Percentiles rank a stretch among this genome's conserved stretches.
Evolutionary conservation across 2,113 vertebrate genomes (phyloP).

Genomic region (Caracal caracal): DNA sequence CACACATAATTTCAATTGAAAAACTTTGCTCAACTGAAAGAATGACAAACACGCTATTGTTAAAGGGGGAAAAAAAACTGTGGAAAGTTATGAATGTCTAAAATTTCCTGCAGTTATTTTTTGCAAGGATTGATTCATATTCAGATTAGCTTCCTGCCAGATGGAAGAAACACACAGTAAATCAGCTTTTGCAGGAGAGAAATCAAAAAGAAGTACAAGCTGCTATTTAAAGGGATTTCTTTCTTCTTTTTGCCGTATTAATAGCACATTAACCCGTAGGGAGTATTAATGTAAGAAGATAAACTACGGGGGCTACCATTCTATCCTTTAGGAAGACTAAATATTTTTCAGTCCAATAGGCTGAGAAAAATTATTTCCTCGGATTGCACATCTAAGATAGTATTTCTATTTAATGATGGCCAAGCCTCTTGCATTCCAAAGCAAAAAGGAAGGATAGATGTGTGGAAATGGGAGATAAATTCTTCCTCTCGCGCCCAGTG

Average conservation of each 20-base stretch:
- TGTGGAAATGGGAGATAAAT: slow-evolving; percentile 15
- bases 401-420: slow-evolving; percentile 47
- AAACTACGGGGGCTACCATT: not conserved
- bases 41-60: slow-evolving; percentile 81
- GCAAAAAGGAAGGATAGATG: not conserved
- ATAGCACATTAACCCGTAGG: slow-evolving; percentile 66
- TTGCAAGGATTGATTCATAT: slow-evolving; percentile 87
- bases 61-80: slow-evolving; percentile 65
- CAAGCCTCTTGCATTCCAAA: not conserved
- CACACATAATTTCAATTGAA: slow-evolving; percentile 69
- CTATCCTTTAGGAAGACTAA: not conserved
- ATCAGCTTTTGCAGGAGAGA: slow-evolving; percentile 84
- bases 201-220: slow-evolving; percentile 81
- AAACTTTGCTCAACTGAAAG: slow-evolving; percentile 70
- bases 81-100: slow-evolving; percentile 83
- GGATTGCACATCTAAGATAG: not conserved
- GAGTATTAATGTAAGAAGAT: slow-evolving; percentile 63
- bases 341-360: not conserved
- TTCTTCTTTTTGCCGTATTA: slow-evolving; percentile 55
- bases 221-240: slow-evolving; percentile 80
- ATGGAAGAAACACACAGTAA: slow-evolving; percentile 88
- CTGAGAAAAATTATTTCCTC: not conserved
- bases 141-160: slow-evolving; percentile 89
- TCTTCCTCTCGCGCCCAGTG: not conserved
- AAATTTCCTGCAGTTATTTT: slow-evolving; percentile 87